phyloP scores from a whole-genome alignment of 1,140 invertebrate species.

The Cardiocondyla obscurior region DNA sequence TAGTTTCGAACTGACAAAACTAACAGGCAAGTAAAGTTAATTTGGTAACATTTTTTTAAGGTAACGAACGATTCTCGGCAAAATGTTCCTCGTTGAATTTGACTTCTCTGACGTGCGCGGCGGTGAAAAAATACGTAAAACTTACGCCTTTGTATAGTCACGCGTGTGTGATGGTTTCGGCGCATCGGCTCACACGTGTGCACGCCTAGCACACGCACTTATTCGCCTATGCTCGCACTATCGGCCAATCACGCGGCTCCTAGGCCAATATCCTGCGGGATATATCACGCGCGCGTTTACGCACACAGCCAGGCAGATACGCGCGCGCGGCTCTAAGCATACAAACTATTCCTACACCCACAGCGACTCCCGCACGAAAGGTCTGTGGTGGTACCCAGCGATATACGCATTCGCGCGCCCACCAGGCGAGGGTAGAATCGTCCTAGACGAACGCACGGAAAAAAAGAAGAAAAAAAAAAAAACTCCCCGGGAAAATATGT shows the following conservation, averaged over 20 bases:
- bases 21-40: not conserved
- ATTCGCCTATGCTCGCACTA: constrained; percentile 54
- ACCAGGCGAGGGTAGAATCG: not conserved
- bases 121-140: not conserved
- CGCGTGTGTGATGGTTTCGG: constrained; percentile 9
- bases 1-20: not conserved
- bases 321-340: not conserved
- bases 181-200: constrained; percentile 37
- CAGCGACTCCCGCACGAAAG: constrained; percentile 17
- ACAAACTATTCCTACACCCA: constrained; percentile 42
- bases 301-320: no score
- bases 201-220: constrained; percentile 4
- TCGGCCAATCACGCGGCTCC: constrained; percentile 64
- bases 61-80: no score
- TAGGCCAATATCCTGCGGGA: constrained; percentile 67
- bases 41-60: no score
- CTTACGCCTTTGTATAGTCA: constrained; percentile 61
- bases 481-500: not conserved
- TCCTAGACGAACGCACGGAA: not conserved
- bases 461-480: not conserved
- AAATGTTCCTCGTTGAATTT: not conserved
- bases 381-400: not conserved
- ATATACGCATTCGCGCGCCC: not conserved
- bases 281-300: constrained; percentile 24
- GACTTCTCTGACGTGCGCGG: not conserved